phyloP scores from a whole-genome alignment of 2,113 vertebrate genomes.

The Danionella cerebrum region DNA sequence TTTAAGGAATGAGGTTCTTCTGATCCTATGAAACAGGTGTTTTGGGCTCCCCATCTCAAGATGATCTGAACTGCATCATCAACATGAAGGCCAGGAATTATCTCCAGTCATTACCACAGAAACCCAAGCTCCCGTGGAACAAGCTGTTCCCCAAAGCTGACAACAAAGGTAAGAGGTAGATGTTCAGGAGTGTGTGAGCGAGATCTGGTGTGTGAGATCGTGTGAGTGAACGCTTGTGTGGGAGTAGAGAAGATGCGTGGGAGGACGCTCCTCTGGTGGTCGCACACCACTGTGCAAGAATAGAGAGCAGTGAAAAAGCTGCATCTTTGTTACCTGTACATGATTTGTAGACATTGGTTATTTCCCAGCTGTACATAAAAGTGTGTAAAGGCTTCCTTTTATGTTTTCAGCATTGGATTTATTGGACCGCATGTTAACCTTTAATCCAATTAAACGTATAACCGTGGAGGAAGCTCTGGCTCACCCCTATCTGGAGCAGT shows the following conservation, averaged over 20 bases:
- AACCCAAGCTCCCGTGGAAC: constrained; percentile 75
- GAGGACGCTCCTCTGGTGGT: constrained; percentile 5
- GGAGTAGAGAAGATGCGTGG: constrained; percentile 23
- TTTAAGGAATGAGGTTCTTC: no score
- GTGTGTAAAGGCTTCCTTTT: neutral
- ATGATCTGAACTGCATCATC: constrained; percentile 85
- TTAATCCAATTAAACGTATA: constrained; percentile 85
- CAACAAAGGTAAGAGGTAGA: constrained; percentile 62
- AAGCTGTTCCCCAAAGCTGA: constrained; percentile 73
- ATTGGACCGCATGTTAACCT: constrained; percentile 82
- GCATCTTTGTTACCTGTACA: neutral
- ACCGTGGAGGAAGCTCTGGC: constrained; percentile 81
- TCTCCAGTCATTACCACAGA: constrained; percentile 75
- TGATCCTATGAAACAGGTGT: constrained; percentile 54
- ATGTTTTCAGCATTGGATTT: constrained; percentile 77
- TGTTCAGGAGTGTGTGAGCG: neutral
- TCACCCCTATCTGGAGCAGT: constrained; percentile 85
- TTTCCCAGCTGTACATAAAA: no score
- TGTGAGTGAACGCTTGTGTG: neutral
- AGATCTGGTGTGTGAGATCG: neutral
- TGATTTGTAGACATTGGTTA: neutral
- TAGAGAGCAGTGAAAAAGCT: neutral
- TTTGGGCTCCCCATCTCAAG: constrained; percentile 76
- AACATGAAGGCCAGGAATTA: constrained; percentile 85
- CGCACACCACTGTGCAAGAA: neutral